Evolutionary conservation across 2,113 vertebrate species (phyloP).

Genomic region (human (Homo sapiens)): DNA sequence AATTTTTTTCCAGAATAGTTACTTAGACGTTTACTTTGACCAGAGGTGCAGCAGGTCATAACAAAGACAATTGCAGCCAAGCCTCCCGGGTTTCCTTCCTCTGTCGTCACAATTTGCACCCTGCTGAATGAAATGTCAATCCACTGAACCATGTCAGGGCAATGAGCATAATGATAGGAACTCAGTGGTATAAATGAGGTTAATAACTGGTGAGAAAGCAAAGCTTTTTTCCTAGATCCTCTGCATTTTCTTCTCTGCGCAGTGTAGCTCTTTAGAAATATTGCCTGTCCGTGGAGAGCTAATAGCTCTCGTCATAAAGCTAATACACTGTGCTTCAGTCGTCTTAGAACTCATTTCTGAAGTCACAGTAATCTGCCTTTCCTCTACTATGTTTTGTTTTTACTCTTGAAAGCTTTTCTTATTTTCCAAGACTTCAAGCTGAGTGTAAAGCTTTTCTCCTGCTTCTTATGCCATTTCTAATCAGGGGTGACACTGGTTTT

Average conservation of each 20-base stretch:
- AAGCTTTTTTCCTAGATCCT: constrained; percentile 31
- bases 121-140: constrained; percentile 52
- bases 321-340: constrained; percentile 66
- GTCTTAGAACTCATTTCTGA: constrained; percentile 64
- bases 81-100: not conserved
- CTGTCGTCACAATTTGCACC: constrained; percentile 23
- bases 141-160: constrained; percentile 36
- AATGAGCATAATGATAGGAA: constrained; percentile 41
- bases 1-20: constrained; percentile 7
- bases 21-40: constrained; percentile 25
- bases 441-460: not conserved
- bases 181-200: constrained; percentile 62
- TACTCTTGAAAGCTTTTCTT: constrained; percentile 48
- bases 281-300: constrained; percentile 56
- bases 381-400: constrained; percentile 53
- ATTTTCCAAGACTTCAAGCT: constrained; percentile 52
- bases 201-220: constrained; percentile 66
- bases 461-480: constrained; percentile 47
- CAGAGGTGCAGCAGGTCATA: not conserved
- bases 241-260: constrained; percentile 30
- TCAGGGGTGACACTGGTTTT: constrained; percentile 50
- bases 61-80: not conserved
- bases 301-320: constrained; percentile 66
- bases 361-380: constrained; percentile 66
- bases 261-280: constrained; percentile 53